These are phyloP conservation scores for Seira ritae DNA, from an alignment of 2,888 invertebrate genomes.

Conservation along the genomic window DNA sequence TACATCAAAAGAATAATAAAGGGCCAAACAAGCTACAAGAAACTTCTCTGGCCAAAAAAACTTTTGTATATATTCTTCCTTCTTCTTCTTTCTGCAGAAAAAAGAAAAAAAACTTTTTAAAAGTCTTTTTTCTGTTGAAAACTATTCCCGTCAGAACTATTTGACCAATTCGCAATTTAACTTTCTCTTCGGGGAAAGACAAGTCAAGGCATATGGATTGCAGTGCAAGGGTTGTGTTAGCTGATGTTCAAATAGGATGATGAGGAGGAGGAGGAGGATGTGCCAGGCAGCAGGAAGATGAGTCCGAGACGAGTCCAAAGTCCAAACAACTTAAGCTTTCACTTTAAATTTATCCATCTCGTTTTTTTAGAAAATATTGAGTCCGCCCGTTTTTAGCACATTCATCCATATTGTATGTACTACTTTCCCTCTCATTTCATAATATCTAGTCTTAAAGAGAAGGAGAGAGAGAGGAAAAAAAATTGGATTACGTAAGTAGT, in stretches of 20 bases:
- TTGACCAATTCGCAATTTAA: conserved; percentile 56
- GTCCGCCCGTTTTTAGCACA: background rate
- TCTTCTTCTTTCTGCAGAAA: background rate
- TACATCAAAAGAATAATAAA: background rate
- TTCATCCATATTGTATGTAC: background rate
- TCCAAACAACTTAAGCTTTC: too few species aligned
- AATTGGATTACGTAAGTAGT: background rate
- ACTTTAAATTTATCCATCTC: background rate
- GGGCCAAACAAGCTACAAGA: background rate
- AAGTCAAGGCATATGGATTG: too few species aligned
- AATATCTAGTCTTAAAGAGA: background rate
- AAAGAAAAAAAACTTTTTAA: background rate
- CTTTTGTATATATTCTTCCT: too few species aligned
- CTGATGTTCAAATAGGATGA: too few species aligned
- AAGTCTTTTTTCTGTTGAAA: conserved; percentile 22
- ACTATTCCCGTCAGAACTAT: conserved; percentile 60
- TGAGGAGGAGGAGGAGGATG: background rate
- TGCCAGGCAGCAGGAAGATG: background rate
- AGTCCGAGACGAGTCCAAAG: background rate
- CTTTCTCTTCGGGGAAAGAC: too few species aligned
- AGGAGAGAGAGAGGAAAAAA: too few species aligned
- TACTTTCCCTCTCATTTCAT: background rate
- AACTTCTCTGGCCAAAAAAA: conserved; percentile 5
- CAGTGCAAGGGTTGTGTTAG: too few species aligned
- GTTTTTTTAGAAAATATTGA: background rate